These are phyloP conservation scores for Myiozetetes cayanensis DNA, from an alignment of 2,113 vertebrate species.

Conservation along the genomic window DNA sequence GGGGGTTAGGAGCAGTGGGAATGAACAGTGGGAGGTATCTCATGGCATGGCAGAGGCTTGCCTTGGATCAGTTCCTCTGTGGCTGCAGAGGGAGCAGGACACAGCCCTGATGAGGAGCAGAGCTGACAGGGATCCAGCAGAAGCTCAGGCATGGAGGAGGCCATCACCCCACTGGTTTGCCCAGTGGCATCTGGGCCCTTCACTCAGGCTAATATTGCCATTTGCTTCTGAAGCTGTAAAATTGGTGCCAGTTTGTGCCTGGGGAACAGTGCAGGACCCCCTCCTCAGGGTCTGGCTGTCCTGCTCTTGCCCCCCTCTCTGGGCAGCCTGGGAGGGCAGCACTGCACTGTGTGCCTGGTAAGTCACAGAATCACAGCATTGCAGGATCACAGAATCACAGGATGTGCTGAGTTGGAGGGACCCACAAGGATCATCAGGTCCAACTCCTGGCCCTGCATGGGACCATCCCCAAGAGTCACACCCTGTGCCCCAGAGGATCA, in stretches of 20 bases:
- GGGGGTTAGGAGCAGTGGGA: background rate
- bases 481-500: background rate
- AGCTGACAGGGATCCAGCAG: background rate
- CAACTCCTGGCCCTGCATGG: background rate
- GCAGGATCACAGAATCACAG: background rate
- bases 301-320: background rate
- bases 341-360: background rate
- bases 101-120: background rate
- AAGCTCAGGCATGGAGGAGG: background rate
- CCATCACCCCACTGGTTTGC: background rate
- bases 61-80: background rate
- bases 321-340: background rate
- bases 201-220: background rate
- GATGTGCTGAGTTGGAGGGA: background rate
- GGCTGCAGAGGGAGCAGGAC: background rate
- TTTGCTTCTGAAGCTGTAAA: background rate
- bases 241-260: accelerated
- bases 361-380: background rate
- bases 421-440: background rate
- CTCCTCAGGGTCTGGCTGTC: background rate
- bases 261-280: background rate
- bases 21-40: background rate
- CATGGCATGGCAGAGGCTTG: background rate
- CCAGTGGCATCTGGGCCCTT: background rate
- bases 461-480: background rate